Percentiles rank a stretch among this genome's conserved stretches.
These are phyloP conservation scores for Andrena haemorrhoa DNA, from an alignment of 2,888 invertebrate genomes.

Conservation along the genomic window DNA sequence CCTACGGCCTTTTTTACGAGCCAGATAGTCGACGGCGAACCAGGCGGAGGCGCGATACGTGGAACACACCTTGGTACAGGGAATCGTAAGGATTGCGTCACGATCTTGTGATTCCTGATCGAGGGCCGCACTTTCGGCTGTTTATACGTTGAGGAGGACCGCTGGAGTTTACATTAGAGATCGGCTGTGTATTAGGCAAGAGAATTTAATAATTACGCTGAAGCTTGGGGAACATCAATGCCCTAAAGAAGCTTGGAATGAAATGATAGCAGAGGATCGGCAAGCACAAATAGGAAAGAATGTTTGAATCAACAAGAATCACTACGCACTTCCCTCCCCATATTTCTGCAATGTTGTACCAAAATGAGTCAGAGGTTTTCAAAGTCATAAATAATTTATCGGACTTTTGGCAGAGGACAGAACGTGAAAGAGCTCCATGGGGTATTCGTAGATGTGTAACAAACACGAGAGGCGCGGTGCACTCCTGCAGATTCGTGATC, in stretches of 20 bases:
- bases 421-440: slow-evolving; percentile 32
- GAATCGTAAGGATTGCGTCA: slow-evolving; percentile 51
- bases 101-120: background rate
- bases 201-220: too few species aligned
- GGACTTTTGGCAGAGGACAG: slow-evolving; percentile 7
- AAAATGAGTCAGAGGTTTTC: background rate
- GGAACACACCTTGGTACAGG: slow-evolving; percentile 11
- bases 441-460: slow-evolving; percentile 72
- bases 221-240: too few species aligned
- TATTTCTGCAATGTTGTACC: background rate
- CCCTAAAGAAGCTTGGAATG: too few species aligned
- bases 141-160: too few species aligned
- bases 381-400: slow-evolving; percentile 48
- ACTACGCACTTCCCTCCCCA: background rate
- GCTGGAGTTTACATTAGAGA: too few species aligned
- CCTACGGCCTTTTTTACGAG: slow-evolving; percentile 48
- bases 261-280: too few species aligned
- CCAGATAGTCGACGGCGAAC: slow-evolving; percentile 42
- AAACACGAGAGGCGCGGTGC: slow-evolving; percentile 82
- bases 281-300: too few species aligned
- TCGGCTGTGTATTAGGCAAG: too few species aligned
- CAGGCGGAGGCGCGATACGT: background rate
- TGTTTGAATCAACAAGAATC: too few species aligned
- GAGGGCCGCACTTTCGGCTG: background rate
- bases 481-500: slow-evolving; percentile 81